Evolutionary conservation across 2,888 invertebrate species (phyloP).

Genomic region (Syrista parreyssii): DNA sequence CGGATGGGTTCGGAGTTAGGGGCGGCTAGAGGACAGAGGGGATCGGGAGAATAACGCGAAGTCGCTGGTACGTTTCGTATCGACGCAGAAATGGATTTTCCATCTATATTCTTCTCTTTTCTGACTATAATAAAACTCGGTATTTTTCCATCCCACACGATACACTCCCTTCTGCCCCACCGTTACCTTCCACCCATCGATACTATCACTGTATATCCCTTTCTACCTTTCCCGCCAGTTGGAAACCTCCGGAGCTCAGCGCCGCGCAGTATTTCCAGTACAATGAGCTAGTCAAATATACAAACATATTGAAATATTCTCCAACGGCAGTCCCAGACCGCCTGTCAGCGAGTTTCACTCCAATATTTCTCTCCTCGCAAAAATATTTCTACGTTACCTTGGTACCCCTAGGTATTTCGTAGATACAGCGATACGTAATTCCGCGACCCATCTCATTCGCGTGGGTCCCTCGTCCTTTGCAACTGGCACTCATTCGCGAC

Average conservation of each 20-base stretch:
- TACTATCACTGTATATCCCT: too few species aligned
- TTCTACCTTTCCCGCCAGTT: conserved; percentile 1
- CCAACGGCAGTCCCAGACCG: conserved; percentile 5
- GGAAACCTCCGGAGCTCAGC: background rate
- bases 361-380: conserved; percentile 14
- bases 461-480: too few species aligned
- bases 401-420: too few species aligned
- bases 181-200: too few species aligned
- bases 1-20: conserved; percentile 7
- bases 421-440: too few species aligned
- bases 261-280: conserved; percentile 28
- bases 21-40: conserved; percentile 6
- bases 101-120: conserved; percentile 14
- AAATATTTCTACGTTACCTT: too few species aligned
- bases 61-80: background rate
- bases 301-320: conserved; percentile 42
- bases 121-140: conserved; percentile 1
- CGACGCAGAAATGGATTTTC: conserved; percentile 27
- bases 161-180: too few species aligned
- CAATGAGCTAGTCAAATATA: conserved; percentile 38
- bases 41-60: conserved; percentile 14
- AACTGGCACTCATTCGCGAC: too few species aligned
- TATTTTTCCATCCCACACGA: background rate
- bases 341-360: conserved; percentile 22
- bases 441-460: too few species aligned